Percentiles rank a stretch among this genome's conserved stretches.
These are phyloP conservation scores for Imbricaverruca yamaguchii DNA, from an alignment of 2,888 invertebrate genomes.

Conservation along the genomic window DNA sequence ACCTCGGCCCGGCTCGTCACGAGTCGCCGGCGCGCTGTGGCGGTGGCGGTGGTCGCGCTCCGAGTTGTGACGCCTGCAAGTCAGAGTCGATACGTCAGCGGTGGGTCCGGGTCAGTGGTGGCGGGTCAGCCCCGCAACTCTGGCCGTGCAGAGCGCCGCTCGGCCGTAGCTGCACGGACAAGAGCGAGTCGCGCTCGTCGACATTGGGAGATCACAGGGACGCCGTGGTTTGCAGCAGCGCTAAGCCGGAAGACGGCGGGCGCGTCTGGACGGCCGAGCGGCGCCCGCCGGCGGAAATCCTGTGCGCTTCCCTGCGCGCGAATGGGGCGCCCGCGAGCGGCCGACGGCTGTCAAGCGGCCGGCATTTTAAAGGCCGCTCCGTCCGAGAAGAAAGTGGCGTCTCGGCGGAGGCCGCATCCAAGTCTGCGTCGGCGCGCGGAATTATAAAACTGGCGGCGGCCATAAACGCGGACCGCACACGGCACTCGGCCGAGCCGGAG, in stretches of 20 bases:
- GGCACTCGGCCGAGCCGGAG: background rate
- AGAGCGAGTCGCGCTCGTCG: too few species aligned
- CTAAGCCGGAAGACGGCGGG: constrained; percentile 84
- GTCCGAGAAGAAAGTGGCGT: constrained; percentile 59
- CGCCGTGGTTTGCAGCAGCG: constrained; percentile 55
- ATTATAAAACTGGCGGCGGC: background rate
- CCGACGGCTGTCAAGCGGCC: too few species aligned
- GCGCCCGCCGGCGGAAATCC: too few species aligned
- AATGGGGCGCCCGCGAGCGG: too few species aligned
- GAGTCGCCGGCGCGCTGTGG: constrained; percentile 43
- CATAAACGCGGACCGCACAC: background rate
- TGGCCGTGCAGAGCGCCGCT: too few species aligned
- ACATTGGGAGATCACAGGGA: too few species aligned
- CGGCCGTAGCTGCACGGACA: too few species aligned
- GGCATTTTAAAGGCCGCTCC: constrained; percentile 40
- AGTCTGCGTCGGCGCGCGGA: background rate
- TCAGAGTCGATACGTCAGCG: too few species aligned
- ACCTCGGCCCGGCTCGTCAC: constrained; percentile 35
- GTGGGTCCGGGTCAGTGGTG: too few species aligned
- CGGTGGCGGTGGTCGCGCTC: constrained; percentile 41
- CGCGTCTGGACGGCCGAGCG: constrained; percentile 51
- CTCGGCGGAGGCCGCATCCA: background rate
- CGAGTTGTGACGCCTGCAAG: constrained; percentile 39
- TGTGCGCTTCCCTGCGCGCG: too few species aligned
- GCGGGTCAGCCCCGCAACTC: too few species aligned